These are phyloP conservation scores for Myripristis murdjan DNA, from an alignment of 2,797 vertebrate genomes.

Conservation along the genomic window DNA sequence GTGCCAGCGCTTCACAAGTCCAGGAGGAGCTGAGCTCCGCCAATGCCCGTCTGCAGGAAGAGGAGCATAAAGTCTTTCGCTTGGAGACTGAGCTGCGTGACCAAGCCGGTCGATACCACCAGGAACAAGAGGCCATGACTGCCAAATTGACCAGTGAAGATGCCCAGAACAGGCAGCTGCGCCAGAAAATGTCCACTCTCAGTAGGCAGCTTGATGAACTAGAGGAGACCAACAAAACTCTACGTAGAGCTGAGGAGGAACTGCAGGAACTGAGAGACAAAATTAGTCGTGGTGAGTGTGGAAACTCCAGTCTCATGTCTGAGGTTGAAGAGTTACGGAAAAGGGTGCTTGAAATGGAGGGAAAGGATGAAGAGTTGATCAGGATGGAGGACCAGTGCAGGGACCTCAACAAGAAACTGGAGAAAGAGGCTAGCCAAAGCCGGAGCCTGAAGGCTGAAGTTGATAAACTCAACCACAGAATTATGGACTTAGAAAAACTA, in stretches of 20 bases:
- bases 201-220: slow-evolving; percentile 94
- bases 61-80: slow-evolving; percentile 89
- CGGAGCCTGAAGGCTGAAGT: slow-evolving; percentile 91
- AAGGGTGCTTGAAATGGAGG: slow-evolving; percentile 95
- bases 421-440: slow-evolving; percentile 92
- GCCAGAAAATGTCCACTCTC: slow-evolving; percentile 91
- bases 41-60: slow-evolving; percentile 88
- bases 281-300: slow-evolving; percentile 91
- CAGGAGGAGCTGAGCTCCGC: slow-evolving; percentile 89
- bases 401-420: slow-evolving; percentile 94
- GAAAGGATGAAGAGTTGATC: slow-evolving; percentile 95
- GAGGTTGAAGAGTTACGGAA: slow-evolving; percentile 95
- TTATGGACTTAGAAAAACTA: slow-evolving; percentile 95
- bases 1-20: slow-evolving; percentile 83
- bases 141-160: slow-evolving; percentile 95
- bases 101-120: slow-evolving; percentile 85
- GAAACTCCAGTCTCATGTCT: slow-evolving; percentile 89
- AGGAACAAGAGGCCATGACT: slow-evolving; percentile 92
- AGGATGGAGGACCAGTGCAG: slow-evolving; percentile 96
- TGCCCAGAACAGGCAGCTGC: slow-evolving; percentile 92
- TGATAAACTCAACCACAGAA: slow-evolving; percentile 94
- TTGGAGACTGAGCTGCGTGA: slow-evolving; percentile 89
- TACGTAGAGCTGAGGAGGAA: slow-evolving; percentile 94
- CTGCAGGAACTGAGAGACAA: slow-evolving; percentile 94
- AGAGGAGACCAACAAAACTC: slow-evolving; percentile 94